Conservation (phyloP, 2,888 invertebrate species). For the Callinectes sapidus region DNA sequence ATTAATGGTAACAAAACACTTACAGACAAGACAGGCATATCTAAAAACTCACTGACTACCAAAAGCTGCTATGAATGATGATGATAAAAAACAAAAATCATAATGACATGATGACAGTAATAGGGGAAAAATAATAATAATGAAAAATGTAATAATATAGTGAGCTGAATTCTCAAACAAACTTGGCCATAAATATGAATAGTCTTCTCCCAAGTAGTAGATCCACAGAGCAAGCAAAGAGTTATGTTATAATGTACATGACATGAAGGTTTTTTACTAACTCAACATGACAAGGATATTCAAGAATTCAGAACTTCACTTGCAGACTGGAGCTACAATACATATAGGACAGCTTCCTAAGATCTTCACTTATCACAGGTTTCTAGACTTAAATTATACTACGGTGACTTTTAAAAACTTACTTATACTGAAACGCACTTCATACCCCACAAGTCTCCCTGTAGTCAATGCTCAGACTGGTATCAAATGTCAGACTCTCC, state of each 20-base stretch:
- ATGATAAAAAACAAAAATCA: neutral
- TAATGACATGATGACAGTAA: neutral
- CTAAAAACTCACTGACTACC: slow-evolving; percentile 25
- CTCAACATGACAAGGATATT: slow-evolving; percentile 38
- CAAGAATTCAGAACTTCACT: slow-evolving; percentile 49
- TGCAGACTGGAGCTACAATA: slow-evolving; percentile 47
- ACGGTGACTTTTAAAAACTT: slow-evolving; percentile 53
- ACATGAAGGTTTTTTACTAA: neutral
- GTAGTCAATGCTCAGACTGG: neutral
- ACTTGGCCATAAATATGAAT: slow-evolving; percentile 33
- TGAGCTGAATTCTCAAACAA: slow-evolving; percentile 45
- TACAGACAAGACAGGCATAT: slow-evolving; percentile 39
- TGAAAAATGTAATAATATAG: neutral
- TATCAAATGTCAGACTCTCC: slow-evolving; percentile 32
- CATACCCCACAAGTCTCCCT: slow-evolving; percentile 13
- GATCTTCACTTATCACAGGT: slow-evolving; percentile 69
- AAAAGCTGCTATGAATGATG: slow-evolving; percentile 22
- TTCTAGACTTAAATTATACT: slow-evolving; percentile 64
- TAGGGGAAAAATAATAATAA: slow-evolving; percentile 3
- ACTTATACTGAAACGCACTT: slow-evolving; percentile 46
- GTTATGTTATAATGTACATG: neutral
- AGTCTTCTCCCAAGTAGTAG: neutral
- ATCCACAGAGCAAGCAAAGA: neutral
- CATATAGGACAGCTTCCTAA: slow-evolving; percentile 60
- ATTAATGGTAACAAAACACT: slow-evolving; percentile 8